These are phyloP conservation scores for Brachyptera risi DNA, from an alignment of 2,888 invertebrate genomes.

Conservation along the genomic window DNA sequence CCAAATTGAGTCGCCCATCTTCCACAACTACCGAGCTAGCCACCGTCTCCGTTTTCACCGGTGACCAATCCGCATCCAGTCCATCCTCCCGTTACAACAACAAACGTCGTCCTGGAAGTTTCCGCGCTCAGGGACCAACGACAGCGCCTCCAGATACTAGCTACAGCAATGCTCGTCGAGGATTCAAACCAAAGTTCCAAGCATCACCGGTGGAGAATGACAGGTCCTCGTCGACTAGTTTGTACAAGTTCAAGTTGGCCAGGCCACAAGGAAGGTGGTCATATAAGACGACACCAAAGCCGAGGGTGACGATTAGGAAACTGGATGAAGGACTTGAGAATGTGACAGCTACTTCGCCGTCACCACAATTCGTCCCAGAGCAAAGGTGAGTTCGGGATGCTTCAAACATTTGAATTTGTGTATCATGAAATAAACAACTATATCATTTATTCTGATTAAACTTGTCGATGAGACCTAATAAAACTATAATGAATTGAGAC, in stretches of 20 bases:
- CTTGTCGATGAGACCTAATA: too few relatives aligned
- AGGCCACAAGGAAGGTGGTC: conserved; percentile 84
- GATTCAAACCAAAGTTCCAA: conserved; percentile 61
- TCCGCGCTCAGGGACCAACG: conserved; percentile 35
- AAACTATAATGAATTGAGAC: too few relatives aligned
- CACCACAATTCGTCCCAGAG: conserved; percentile 36
- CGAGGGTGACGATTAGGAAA: conserved; percentile 64
- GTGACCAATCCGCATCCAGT: conserved; percentile 51
- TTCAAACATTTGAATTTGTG: too few relatives aligned
- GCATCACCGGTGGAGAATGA: conserved; percentile 21
- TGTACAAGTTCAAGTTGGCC: conserved; percentile 78
- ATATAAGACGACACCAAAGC: conserved; percentile 85
- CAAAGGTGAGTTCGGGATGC: conserved; percentile 8
- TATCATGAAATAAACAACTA: too few relatives aligned
- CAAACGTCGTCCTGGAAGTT: conserved; percentile 41
- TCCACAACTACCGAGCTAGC: conserved; percentile 53
- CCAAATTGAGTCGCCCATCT: conserved; percentile 37
- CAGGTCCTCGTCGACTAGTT: conserved; percentile 51
- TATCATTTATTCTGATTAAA: too few relatives aligned
- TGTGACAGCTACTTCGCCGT: not conserved
- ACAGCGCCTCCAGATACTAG: conserved; percentile 37
- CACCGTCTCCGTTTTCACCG: conserved; percentile 60
- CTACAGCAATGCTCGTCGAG: conserved; percentile 47
- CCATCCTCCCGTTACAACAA: conserved; percentile 24
- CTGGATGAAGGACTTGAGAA: conserved; percentile 29